Evolutionary conservation across 2,888 invertebrate species (phyloP), one percentile per base, ranked within the genome.

Genomic region (Pherbina coryleti): DNA sequence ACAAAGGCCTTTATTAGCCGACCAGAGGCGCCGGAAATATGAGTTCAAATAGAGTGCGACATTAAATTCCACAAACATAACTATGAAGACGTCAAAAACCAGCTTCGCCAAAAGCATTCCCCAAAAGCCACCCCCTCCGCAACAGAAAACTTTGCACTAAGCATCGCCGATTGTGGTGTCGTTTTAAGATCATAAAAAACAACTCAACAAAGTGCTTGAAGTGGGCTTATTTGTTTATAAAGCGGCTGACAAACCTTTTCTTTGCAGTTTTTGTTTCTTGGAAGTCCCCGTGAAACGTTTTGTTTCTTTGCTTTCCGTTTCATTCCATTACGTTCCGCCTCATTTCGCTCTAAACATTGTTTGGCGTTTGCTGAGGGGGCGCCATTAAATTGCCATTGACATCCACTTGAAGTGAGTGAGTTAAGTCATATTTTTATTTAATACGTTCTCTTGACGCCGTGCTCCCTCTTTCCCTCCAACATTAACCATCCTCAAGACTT

Each of bases 361-460:
- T 11, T 19, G 28, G 79, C 77, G 79, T 79, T 78, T 79, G 79
- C 79, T 80, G 69, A 80, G 80, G 76, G 76, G 80, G 82, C 81
- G 81, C 81, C 81, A 81, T 80, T 79, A 80, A 82, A 80, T 81
- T 82, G 82, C 82, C 82, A 81, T 81, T 82, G 81, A 82, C 82
- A 81, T 82, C 79, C 81, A 80, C 81, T 79, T 80, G 76, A 81
- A 80, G 79, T 64, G 66, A 44, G 25, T 19, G 55, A 74, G 78
- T 80, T 78, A 79, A 79, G 80, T 82, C 79, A 77, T 76, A 78
- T 31, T 57, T 74, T 70, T 31, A 55, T 70, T 14, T 37, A 5
- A 5, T 28, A 22, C 22, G 11, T 67, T 67, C 37, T 37, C 22
- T n/a, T 19, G 19, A 28, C 53, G 66, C 62, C 28, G 62, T 25